Conservation (phyloP, 2,113 vertebrate species). For the Nematolebias whitei region DNA sequence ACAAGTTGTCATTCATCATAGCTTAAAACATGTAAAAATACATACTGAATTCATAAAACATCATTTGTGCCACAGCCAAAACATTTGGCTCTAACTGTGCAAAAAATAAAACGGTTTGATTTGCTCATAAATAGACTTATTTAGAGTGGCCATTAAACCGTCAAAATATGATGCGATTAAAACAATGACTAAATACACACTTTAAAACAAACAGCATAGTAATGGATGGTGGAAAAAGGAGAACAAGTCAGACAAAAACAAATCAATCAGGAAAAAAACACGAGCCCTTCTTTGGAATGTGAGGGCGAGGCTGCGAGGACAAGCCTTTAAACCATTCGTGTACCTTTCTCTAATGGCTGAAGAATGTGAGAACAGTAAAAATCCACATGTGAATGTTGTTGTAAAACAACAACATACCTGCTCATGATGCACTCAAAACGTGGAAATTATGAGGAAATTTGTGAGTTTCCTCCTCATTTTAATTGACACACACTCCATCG, state of each 20-base stretch:
- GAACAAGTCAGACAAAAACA: constrained; percentile 11
- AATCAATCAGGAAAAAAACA: constrained; percentile 7
- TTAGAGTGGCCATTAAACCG: background rate
- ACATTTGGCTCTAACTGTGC: no score
- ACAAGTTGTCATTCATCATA: no score
- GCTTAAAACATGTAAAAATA: no score
- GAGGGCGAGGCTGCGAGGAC: constrained; percentile 33
- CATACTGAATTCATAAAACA: no score
- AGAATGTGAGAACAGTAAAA: constrained; percentile 56
- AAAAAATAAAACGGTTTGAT: background rate
- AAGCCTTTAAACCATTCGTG: constrained; percentile 37
- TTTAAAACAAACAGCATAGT: background rate
- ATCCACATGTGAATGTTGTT: constrained; percentile 15
- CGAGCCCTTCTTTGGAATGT: background rate
- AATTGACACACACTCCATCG: background rate
- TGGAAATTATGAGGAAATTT: background rate
- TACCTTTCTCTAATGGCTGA: constrained; percentile 47
- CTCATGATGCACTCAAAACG: constrained; percentile 20
- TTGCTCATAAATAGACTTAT: background rate
- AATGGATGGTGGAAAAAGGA: background rate
- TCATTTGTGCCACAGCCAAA: no score
- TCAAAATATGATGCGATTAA: background rate
- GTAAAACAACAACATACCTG: constrained; percentile 13
- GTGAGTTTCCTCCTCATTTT: constrained; percentile 3
- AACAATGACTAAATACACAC: background rate